phyloP scores from a whole-genome alignment of 2,113 vertebrate species.

The Pachypanchax playfairii region DNA sequence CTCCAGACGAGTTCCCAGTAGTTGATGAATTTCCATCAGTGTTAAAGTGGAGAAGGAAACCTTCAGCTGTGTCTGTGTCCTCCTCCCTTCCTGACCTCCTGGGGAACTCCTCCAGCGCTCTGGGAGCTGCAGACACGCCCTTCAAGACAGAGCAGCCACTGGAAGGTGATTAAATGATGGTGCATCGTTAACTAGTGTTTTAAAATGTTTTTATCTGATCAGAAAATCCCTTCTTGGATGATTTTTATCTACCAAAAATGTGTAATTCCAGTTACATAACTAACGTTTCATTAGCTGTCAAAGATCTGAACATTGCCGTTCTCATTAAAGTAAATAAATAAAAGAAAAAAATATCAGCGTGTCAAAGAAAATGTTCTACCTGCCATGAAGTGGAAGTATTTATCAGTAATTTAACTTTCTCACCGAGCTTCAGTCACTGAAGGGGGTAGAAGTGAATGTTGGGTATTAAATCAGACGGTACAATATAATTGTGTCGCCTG shows the following conservation, averaged over 20 bases:
- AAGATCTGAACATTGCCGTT: too few relatives aligned
- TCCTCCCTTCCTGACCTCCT: conserved; percentile 87
- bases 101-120: conserved; percentile 81
- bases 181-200: background rate
- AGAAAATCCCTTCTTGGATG: background rate
- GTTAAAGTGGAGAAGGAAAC: conserved; percentile 91
- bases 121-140: conserved; percentile 81
- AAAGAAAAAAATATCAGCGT: too few relatives aligned
- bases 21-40: conserved; percentile 81
- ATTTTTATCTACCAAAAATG: too few relatives aligned
- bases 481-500: background rate
- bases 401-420: too few relatives aligned
- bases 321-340: too few relatives aligned
- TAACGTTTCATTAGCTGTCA: too few relatives aligned
- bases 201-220: background rate
- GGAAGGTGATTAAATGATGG: conserved; percentile 71
- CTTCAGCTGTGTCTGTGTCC: conserved; percentile 81
- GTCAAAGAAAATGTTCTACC: too few relatives aligned
- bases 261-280: too few relatives aligned
- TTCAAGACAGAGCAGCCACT: conserved; percentile 83
- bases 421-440: too few relatives aligned
- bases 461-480: too few relatives aligned
- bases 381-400: too few relatives aligned
- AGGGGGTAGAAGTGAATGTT: too few relatives aligned
- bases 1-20: conserved; percentile 83